phyloP scores from a whole-genome alignment of 2,888 invertebrate species.

The Drosophila eohydei region DNA sequence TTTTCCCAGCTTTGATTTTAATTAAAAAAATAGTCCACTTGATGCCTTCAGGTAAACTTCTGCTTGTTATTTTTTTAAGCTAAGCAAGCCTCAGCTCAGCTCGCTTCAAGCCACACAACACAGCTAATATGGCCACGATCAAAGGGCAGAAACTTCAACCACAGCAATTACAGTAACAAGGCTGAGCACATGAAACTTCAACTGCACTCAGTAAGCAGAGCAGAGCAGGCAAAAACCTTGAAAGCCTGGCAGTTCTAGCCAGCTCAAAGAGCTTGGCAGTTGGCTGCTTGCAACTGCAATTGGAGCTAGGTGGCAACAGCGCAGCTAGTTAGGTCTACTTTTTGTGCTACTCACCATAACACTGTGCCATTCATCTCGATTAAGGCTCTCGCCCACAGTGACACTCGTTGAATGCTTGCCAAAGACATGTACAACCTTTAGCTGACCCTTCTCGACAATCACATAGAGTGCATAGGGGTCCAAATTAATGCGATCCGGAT shows the following conservation, averaged over 20 bases:
- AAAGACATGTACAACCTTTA: conserved; percentile 96
- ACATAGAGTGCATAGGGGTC: conserved; percentile 96
- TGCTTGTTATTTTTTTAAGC: too few relatives aligned
- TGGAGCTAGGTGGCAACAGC: background rate
- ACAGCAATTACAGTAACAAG: conserved; percentile 30
- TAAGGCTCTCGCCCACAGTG: conserved; percentile 94
- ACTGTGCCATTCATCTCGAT: conserved; percentile 95
- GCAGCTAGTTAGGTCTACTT: background rate
- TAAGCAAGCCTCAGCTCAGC: too few relatives aligned
- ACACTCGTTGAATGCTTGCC: conserved; percentile 93
- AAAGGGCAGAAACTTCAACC: background rate
- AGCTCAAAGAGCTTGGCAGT: conserved; percentile 11
- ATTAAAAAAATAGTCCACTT: too few relatives aligned
- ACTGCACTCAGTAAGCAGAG: conserved; percentile 20
- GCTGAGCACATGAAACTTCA: conserved; percentile 37
- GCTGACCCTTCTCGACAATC: conserved; percentile 95
- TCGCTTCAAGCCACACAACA: too few relatives aligned
- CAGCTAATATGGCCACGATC: conserved; percentile 4
- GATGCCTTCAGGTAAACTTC: too few relatives aligned
- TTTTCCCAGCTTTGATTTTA: too few relatives aligned
- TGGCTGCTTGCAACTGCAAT: background rate
- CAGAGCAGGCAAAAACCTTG: conserved; percentile 13
- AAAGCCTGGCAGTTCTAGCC: conserved; percentile 7
- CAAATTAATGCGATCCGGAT: conserved; percentile 91
- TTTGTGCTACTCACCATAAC: conserved; percentile 88